Evolutionary conservation across 2,888 invertebrate genomes (phyloP), one percentile per base, ranked within the genome.

Genomic region (Parapristionchus giblindavisi): DNA sequence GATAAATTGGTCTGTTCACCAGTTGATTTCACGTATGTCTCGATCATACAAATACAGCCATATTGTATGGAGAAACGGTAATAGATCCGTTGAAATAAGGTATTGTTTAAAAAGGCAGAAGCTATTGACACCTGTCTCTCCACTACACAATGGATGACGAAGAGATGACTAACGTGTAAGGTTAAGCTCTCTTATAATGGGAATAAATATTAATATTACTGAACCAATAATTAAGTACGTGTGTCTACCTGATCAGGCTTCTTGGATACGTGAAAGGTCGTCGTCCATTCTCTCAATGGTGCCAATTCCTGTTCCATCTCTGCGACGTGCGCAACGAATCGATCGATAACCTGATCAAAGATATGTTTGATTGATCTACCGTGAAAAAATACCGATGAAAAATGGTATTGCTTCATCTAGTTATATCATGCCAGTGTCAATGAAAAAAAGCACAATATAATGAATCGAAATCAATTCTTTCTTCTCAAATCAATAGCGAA

Each of bases 251-350:
- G 77, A 48, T 81, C 83, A 4, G 78, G 75, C 21, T 75, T 76
- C 56, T 78, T 76, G 24, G 78, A 78, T 24, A 81, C 80, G 21
- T 76, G 68, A 32, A 81, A 83, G 17, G 76, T 68, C 24, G 80
- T 75, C 24, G 79, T 79, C 84, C 84, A 85, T 8, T 81, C 79
- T 21, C 82, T 77, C 34, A 86, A 77, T 1, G 86, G 86, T 8
- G 76, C 79, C 40, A 86, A 79, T 54, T 84, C 82, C 51, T 76
- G 75, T 32, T 81, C 80, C 27, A 86, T 74, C 21, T 78, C 77
- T 17, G 75, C 61, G 21, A 86, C 85, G 72, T 85, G 82, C 40
- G 79, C 54, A 5, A 86, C 72, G 77, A 86, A 86, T 48, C 79
- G 79, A 70, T 85, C 81, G 48, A 86, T 81, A 8, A 81, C 66